Evolutionary conservation across 2,888 invertebrate species (phyloP).

Genomic region (Cataglyphis rosenhaueri): DNA sequence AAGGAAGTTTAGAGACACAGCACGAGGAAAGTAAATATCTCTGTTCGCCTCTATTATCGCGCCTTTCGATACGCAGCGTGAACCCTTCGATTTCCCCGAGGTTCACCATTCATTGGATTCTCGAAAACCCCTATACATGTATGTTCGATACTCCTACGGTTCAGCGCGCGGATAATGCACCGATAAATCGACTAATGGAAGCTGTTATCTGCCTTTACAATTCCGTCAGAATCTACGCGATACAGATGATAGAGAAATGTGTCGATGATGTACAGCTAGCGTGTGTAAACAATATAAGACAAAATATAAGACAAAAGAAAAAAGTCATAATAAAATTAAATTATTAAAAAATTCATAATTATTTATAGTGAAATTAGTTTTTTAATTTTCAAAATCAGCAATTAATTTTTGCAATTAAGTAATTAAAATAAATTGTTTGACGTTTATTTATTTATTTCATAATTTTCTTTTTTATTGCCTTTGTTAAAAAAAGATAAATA

Average conservation of each 20-base stretch:
- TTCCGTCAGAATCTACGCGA: constrained; percentile 3
- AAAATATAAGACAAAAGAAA: no score
- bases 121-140: neutral
- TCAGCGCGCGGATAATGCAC: constrained; percentile 19
- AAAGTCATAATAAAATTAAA: neutral
- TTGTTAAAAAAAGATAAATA: neutral
- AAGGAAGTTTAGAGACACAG: constrained; percentile 58
- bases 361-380: neutral
- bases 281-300: neutral
- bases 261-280: neutral
- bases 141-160: neutral
- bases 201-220: constrained; percentile 25
- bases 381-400: neutral
- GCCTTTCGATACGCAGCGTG: constrained; percentile 55
- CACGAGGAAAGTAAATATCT: constrained; percentile 62
- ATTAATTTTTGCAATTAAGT: neutral
- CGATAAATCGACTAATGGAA: constrained; percentile 27
- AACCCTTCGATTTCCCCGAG: constrained; percentile 45
- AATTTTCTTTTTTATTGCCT: neutral
- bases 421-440: neutral
- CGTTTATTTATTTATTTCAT: neutral
- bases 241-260: neutral
- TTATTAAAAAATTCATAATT: neutral
- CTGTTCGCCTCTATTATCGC: constrained; percentile 57
- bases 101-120: neutral